These are phyloP conservation scores for Acromyrmex heyeri DNA, from an alignment of 1,140 invertebrate species.

Conservation along the genomic window DNA sequence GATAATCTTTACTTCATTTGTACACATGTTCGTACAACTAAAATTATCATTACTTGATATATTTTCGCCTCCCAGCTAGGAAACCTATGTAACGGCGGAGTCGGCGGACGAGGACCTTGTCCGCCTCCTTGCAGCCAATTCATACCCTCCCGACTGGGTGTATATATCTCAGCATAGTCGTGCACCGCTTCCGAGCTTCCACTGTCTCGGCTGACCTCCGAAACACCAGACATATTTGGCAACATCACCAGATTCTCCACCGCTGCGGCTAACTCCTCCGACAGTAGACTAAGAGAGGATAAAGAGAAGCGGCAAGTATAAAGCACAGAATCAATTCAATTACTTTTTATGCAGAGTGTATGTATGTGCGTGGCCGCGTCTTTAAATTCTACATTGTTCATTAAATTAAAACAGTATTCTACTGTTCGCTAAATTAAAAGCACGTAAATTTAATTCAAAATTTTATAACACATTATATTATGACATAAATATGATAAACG, in stretches of 20 bases:
- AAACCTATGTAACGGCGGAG: constrained; percentile 95
- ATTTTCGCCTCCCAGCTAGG: constrained; percentile 98
- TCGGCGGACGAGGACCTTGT: constrained; percentile 90
- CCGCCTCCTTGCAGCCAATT: constrained; percentile 83
- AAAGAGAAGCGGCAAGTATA: constrained; percentile 68
- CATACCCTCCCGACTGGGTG: constrained; percentile 92
- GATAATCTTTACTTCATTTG: background rate
- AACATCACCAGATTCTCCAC: constrained; percentile 85
- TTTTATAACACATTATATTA: background rate
- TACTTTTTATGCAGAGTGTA: constrained; percentile 16
- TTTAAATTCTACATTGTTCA: constrained; percentile 7
- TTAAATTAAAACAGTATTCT: background rate
- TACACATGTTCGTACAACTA: background rate
- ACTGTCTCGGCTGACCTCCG: constrained; percentile 82
- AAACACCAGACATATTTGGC: constrained; percentile 80
- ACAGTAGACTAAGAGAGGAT: constrained; percentile 78
- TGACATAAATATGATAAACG: background rate
- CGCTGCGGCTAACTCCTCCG: constrained; percentile 85
- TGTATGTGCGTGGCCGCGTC: background rate
- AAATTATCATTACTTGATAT: constrained; percentile 89
- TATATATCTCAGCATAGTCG: constrained; percentile 97
- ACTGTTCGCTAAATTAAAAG: constrained; percentile 7
- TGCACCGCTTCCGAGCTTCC: constrained; percentile 90
- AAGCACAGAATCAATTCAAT: constrained; percentile 61
- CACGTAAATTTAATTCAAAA: background rate